phyloP scores from a whole-genome alignment of 2,113 vertebrate genomes.

The Calidris pugnax region DNA sequence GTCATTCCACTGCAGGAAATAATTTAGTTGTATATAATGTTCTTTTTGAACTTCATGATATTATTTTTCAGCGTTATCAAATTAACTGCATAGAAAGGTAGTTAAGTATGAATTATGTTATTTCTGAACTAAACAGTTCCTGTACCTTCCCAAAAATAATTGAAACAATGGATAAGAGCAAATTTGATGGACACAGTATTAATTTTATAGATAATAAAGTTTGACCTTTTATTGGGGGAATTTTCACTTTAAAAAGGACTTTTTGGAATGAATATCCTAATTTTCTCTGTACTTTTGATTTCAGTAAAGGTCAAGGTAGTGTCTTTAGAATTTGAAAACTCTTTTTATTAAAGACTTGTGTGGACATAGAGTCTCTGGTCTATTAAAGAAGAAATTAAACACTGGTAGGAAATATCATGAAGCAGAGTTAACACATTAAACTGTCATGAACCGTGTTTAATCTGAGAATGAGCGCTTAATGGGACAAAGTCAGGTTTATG shows the following conservation, averaged over 20 bases:
- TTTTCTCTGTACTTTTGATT: conserved; percentile 44
- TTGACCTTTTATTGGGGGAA: conserved; percentile 51
- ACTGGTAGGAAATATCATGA: conserved; percentile 1
- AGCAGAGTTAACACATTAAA: conserved; percentile 16
- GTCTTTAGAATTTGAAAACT: conserved; percentile 29
- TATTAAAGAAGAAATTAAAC: conserved; percentile 35
- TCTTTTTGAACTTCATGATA: neutral
- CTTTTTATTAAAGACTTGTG: conserved; percentile 34
- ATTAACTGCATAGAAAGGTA: neutral
- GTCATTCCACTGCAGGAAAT: neutral
- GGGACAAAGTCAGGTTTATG: neutral
- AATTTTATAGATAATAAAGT: conserved; percentile 54
- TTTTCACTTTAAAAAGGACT: neutral
- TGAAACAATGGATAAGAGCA: neutral
- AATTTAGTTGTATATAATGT: neutral
- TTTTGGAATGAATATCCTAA: conserved; percentile 35
- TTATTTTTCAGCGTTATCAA: neutral
- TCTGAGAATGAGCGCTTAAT: neutral
- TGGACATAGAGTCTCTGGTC: neutral
- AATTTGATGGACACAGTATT: conserved; percentile 8
- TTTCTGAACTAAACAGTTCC: neutral
- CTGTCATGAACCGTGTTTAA: conserved; percentile 29
- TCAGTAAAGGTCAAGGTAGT: conserved; percentile 61
- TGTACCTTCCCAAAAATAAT: neutral
- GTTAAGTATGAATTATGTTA: neutral